Percentiles rank a stretch among this genome's conserved stretches.
Evolutionary conservation across 2,113 vertebrate genomes (phyloP).

Genomic region (Apus apus): DNA sequence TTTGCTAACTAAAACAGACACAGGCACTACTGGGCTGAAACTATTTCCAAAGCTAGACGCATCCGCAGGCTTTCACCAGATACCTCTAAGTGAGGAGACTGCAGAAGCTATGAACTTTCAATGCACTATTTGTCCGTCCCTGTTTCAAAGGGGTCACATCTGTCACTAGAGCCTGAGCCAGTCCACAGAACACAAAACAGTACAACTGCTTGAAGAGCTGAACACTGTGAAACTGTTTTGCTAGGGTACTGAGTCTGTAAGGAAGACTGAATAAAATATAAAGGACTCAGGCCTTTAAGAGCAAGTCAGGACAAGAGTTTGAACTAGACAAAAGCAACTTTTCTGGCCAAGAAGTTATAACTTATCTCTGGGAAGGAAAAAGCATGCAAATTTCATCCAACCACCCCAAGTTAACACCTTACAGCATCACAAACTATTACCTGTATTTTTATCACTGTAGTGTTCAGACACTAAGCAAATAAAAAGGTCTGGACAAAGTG

Average conservation of each 20-base stretch:
- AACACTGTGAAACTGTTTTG: slow-evolving; percentile 73
- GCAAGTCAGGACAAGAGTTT: slow-evolving; percentile 54
- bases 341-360: slow-evolving; percentile 2
- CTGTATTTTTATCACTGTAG: background rate
- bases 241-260: slow-evolving; percentile 56
- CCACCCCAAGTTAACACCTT: background rate
- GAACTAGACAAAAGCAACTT: slow-evolving; percentile 36
- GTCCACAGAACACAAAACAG: slow-evolving; percentile 68
- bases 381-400: background rate
- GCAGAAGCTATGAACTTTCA: slow-evolving; percentile 52
- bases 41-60: slow-evolving; percentile 13
- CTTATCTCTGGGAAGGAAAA: background rate
- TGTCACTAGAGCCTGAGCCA: slow-evolving; percentile 65
- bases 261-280: slow-evolving; percentile 58
- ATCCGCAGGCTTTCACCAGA: slow-evolving; percentile 22
- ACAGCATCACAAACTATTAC: background rate
- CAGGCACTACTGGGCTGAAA: slow-evolving; percentile 24
- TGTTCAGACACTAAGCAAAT: background rate
- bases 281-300: slow-evolving; percentile 39
- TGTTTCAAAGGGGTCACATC: slow-evolving; percentile 53
- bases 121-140: slow-evolving; percentile 22
- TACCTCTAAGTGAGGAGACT: slow-evolving; percentile 26
- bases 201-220: slow-evolving; percentile 67
- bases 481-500: background rate
- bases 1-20: slow-evolving; percentile 45